Conservation (phyloP, 2,113 vertebrate genomes). For the Oryzias curvinotus region DNA sequence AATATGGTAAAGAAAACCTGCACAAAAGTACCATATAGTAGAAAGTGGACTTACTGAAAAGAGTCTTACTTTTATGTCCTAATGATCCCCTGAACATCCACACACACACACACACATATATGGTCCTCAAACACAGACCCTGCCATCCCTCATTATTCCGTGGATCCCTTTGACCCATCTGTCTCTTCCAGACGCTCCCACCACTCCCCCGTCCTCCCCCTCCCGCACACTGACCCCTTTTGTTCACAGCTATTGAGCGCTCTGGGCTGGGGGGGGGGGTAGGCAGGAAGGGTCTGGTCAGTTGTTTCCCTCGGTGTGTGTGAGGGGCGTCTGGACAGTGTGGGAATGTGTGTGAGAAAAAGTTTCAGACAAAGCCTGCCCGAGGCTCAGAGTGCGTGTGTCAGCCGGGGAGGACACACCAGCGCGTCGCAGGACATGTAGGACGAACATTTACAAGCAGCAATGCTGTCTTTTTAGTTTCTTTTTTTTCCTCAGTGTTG, state of each 20-base stretch:
- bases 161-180: conserved; percentile 63
- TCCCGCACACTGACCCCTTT: conserved; percentile 56
- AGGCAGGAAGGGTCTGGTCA: conserved; percentile 43
- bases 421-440: conserved; percentile 25
- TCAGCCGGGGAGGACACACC: conserved; percentile 39
- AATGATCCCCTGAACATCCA: background rate
- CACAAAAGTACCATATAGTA: no score
- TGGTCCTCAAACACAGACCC: background rate
- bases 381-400: conserved; percentile 43
- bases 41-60: no score
- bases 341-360: conserved; percentile 62
- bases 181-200: conserved; percentile 64
- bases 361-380: conserved; percentile 42
- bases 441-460: background rate
- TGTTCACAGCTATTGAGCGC: conserved; percentile 54
- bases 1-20: no score
- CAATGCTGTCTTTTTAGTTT: conserved; percentile 8
- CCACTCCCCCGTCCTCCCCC: conserved; percentile 21
- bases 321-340: conserved; percentile 39
- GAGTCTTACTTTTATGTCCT: background rate
- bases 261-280: background rate
- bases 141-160: conserved; percentile 55
- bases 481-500: conserved; percentile 3
- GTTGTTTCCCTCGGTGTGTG: conserved; percentile 57
- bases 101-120: conserved; percentile 3